A percentile compares a stretch with the other conserved stretches of the same genome.
Conservation (phyloP, 2,888 invertebrate species). For the Leptogaster cylindrica region DNA sequence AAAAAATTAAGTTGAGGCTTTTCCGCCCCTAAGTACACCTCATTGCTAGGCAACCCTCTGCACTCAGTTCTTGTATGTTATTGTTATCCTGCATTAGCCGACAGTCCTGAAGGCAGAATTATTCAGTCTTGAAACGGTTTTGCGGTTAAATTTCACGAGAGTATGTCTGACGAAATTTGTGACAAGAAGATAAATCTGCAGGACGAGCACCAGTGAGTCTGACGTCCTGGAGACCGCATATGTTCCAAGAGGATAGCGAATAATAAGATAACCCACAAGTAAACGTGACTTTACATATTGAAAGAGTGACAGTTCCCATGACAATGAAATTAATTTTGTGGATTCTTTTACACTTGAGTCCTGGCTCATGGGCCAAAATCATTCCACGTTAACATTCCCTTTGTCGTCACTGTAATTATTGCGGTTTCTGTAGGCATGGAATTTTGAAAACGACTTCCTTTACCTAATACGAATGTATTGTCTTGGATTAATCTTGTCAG, state of each 20-base stretch:
- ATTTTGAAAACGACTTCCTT: slow-evolving; percentile 4
- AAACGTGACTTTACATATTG: slow-evolving; percentile 29
- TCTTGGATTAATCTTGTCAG: slow-evolving; percentile 29
- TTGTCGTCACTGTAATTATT: slow-evolving; percentile 18
- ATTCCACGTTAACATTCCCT: no score
- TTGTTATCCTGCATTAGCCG: neutral
- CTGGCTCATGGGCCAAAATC: no score
- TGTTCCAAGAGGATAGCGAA: slow-evolving; percentile 1
- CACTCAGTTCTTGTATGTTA: neutral
- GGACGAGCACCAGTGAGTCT: neutral
- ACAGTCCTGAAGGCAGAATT: neutral
- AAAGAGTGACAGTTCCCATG: slow-evolving; percentile 30
- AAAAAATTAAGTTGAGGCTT: slow-evolving; percentile 16
- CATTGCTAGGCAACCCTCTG: neutral
- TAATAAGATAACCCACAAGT: slow-evolving; percentile 25
- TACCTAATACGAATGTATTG: no score
- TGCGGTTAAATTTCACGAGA: slow-evolving; percentile 26
- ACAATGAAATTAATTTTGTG: slow-evolving; percentile 25
- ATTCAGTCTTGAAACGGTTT: neutral
- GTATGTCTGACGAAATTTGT: neutral
- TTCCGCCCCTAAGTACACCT: slow-evolving; percentile 2
- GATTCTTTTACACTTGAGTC: slow-evolving; percentile 12
- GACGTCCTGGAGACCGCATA: neutral
- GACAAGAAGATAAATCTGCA: slow-evolving; percentile 13
- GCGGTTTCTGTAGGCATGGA: slow-evolving; percentile 7